phyloP scores from a whole-genome alignment of 2,797 vertebrate species.

The Phalanger gymnotis region DNA sequence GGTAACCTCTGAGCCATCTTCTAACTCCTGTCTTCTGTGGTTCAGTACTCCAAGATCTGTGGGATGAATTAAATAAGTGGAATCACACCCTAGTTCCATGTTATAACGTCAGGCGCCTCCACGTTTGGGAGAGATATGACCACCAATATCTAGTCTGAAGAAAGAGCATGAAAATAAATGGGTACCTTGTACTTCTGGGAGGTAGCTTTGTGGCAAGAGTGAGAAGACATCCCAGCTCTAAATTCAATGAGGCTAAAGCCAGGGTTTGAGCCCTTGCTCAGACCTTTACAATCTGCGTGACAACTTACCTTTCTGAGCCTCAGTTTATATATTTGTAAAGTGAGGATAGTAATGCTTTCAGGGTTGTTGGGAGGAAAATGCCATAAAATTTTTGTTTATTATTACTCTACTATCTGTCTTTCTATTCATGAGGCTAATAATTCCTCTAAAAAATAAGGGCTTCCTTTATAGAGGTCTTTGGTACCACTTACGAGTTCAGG shows the following conservation, averaged over 20 bases:
- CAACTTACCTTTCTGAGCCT: neutral
- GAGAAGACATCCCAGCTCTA: neutral
- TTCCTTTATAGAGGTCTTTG: neutral
- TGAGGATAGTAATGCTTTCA: neutral
- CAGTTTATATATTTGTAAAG: slow-evolving; percentile 9
- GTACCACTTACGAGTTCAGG: neutral
- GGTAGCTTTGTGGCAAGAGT: neutral
- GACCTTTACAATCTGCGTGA: no score
- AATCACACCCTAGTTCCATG: neutral
- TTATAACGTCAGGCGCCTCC: neutral
- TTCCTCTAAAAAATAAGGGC: neutral
- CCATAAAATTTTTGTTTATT: neutral
- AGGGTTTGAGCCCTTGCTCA: no score
- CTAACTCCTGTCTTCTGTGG: neutral
- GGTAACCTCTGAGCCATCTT: neutral
- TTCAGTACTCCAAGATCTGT: neutral
- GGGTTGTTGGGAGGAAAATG: neutral
- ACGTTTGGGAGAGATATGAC: neutral
- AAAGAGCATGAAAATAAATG: neutral
- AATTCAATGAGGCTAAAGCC: neutral
- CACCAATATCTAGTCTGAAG: neutral
- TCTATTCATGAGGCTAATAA: neutral
- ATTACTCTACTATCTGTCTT: neutral
- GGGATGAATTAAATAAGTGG: neutral
- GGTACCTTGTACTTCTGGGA: neutral